Evolutionary conservation across 2,888 invertebrate species (phyloP), one percentile per base, ranked within the genome.

Genomic region (Linnaemya tessellans): DNA sequence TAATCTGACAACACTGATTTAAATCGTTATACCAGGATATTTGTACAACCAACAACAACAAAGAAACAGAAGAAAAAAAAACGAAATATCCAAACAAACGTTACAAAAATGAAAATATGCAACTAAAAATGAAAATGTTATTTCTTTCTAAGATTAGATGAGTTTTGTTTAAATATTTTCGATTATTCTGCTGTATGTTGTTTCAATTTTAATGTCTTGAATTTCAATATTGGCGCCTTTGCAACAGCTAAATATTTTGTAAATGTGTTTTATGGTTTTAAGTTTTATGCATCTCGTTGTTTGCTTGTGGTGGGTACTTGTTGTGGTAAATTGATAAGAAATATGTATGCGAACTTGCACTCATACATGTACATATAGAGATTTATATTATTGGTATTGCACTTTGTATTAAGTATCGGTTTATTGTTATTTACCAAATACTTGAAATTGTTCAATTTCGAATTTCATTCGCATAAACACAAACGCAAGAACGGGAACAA

Each of bases 291-390:
- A 56, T 56, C 56, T 5, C n/a, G 25, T 73, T 73, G 73, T 77
- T 77, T 80, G 49, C 54, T 58, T 64, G 67, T 70, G 54, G 71
- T 56, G 43, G 65, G 25, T 79, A 68, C 60, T 79, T 84, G 74
- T 80, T 78, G 78, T 85, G 84, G 81, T 74, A 81, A 81, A 77
- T 74, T 85, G 85, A 79, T 85, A 85, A 85, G 85, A 79, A 82
- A 74, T 51, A 64, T 71, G 67, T 74, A 64, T 71, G 67, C 67
- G 74, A 60, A 60, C 65, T 58, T 56, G 46, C 64, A 35, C 18
- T 46, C 25, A 46, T 30, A 30, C 54, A 54, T 64, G 60, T 0
- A 54, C 18, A 13, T 68, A 1, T 15, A 30, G 11, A 38, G 22
- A 78, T 30, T 56, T 67, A 67, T 65, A 79, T 49, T 75, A 60